Evolutionary conservation across 2,888 invertebrate species (phyloP).

Genomic region (Diarsia dahlii): DNA sequence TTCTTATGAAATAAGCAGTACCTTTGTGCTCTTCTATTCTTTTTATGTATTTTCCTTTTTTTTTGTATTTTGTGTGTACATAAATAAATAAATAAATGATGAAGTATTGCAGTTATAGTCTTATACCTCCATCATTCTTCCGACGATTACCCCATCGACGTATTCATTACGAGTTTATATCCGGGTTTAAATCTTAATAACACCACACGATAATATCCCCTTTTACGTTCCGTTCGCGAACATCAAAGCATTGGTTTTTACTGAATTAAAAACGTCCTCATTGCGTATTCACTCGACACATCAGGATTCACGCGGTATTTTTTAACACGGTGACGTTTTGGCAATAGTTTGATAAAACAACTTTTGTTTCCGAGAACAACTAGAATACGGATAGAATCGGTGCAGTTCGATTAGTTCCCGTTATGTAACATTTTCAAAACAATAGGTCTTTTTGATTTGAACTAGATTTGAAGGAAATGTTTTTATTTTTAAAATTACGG

Average conservation of each 20-base stretch:
- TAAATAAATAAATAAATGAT: no score
- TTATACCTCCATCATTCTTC: background rate
- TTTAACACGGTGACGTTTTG: constrained; percentile 56
- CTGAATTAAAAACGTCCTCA: constrained; percentile 42
- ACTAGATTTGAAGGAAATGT: constrained; percentile 31
- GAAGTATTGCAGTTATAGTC: background rate
- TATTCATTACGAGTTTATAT: no score
- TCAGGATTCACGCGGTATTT: constrained; percentile 55
- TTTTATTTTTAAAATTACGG: constrained; percentile 16
- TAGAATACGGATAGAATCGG: constrained; percentile 31
- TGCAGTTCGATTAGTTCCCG: constrained; percentile 52
- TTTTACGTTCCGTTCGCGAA: constrained; percentile 21
- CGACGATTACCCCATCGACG: background rate
- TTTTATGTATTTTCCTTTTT: no score
- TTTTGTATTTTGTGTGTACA: no score
- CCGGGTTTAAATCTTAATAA: background rate
- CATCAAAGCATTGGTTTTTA: constrained; percentile 56
- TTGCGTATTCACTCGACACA: constrained; percentile 47
- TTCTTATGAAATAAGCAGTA: no score
- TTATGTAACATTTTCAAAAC: constrained; percentile 55
- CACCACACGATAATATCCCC: constrained; percentile 24
- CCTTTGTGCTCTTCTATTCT: no score
- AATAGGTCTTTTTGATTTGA: constrained; percentile 45
- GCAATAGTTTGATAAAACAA: constrained; percentile 36
- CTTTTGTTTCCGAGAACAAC: constrained; percentile 45